Evolutionary conservation across 2,797 vertebrate genomes (phyloP), one percentile per base, ranked within the genome.

Genomic region (Siniperca scherzeri): DNA sequence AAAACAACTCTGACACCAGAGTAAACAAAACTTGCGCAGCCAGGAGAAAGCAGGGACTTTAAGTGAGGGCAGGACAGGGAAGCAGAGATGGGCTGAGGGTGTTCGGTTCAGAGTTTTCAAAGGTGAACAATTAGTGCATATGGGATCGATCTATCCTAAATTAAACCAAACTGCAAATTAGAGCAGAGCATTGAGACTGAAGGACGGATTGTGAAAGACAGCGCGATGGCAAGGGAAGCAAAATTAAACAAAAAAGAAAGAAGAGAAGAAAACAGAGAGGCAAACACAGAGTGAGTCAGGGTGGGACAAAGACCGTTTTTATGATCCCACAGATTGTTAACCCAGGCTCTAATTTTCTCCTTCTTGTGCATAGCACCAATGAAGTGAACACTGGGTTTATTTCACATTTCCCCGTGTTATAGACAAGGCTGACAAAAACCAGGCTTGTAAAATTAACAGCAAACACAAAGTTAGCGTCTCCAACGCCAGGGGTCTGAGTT

Each of bases 381-480:
- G 82, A 85, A 90, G 86, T 46, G 55, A 88, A 78, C 82, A 67
- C 77, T 68, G 69, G 66, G 52, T 81, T 89, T 85, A 73, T 78
- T 91, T 92, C 79, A 78, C 86, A 87, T 88, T 88, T 91, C 87
- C 79, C 80, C 5, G 21, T 76, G 82, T 92, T 82, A 87, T 56
- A 78, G 74, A 86, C 69, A 17, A 52, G 70, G 74, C 71, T 44
- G 64, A 86, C 69, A 80, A 80, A 94, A 90, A 79, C 64, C 77
- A 79, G 82, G 79, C 85, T 93, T 48, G 66, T 93, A 91, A 93
- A 94, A 93, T 91, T 78, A 90, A 90, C 88, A 84, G 76, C 75
- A 84, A 89, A 88, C 83, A 68, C 55, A 85, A 72, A 84, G 65
- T 77, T 66, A 61, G 74, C 71, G 12, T 42, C 81, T 76, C 72